Base-by-base conservation (phyloP, 2,888 invertebrate genomes). In the Sturmia bella region DNA sequence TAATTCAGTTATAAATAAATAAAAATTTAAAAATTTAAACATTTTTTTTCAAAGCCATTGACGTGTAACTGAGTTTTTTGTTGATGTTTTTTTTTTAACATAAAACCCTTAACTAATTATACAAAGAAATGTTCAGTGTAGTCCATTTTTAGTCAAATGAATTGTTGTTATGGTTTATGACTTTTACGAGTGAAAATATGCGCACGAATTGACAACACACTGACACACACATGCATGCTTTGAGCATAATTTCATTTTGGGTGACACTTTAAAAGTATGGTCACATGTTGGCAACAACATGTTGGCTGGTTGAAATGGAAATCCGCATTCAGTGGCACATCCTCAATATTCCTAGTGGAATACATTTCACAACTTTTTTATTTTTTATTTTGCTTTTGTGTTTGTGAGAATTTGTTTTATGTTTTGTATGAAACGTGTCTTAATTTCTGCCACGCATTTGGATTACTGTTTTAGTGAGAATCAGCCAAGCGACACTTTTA, bases 291-390 rank as follows among this genome's bases (percentile, higher is more conserved):
- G 41, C 57, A 27, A 57, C 24, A 59, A 57, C 50, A 68, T 59
- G 41, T 64, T 68, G 75, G 59, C 68, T 68, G 75, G 59, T 59
- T 75, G 41, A 75, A 59, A 68, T 75, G 75, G 66, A 75, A 68
- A 75, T 75, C 75, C 75, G 68, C 75, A 68, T 43, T 59, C 57
- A 52, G 57, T 43, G 57, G 56, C 41, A 57, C 59, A 75, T 75
- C 50, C 59, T 59, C 50, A 75, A 66, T 59, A 50, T 59, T 43
- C 75, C 43, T 50, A 50, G 19, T 57, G 57, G 73, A 66, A 66
- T 72, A 72, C 39, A 57, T 50, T 61, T 72, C n/a, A 39, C 32
- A 32, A 32, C 7, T 7, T 3, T 39, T 59, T 39, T 69, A 45
- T 27, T 39, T 15, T 13, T 50, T 13, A 5, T 27, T n/a, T n/a